These are phyloP conservation scores for Patella ulyssiponensis DNA, from an alignment of 2,888 invertebrate species.

Conservation along the genomic window DNA sequence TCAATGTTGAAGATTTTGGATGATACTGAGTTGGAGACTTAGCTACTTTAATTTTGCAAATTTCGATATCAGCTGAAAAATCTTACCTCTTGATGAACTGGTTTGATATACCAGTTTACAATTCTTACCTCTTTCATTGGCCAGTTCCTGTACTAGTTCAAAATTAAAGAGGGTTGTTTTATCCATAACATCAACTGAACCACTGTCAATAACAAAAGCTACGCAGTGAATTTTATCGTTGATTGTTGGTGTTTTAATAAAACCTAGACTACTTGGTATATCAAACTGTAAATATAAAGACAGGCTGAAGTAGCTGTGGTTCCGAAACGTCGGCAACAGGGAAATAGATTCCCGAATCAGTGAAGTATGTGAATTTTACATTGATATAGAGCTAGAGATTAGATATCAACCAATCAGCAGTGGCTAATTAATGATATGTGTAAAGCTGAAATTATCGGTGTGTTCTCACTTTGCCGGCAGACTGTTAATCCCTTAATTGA, in stretches of 20 bases:
- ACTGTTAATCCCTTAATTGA: too few species aligned
- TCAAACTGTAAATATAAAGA: conserved; percentile 41
- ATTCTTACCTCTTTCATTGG: conserved; percentile 29
- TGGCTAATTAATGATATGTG: too few species aligned
- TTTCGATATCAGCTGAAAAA: too few species aligned
- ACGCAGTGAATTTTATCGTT: conserved; percentile 27
- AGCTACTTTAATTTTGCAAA: conserved; percentile 29
- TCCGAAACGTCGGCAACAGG: background rate
- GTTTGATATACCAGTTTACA: too few species aligned
- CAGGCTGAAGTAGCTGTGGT: conserved; percentile 44
- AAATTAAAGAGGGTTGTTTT: conserved; percentile 21
- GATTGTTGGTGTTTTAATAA: conserved; percentile 23
- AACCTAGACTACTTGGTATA: conserved; percentile 38
- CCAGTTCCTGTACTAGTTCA: conserved; percentile 17
- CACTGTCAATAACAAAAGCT: conserved; percentile 26
- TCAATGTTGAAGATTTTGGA: too few species aligned
- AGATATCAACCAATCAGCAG: too few species aligned
- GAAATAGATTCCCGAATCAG: too few species aligned
- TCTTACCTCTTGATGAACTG: conserved; percentile 22
- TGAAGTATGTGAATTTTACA: too few species aligned
- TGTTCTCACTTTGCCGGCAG: too few species aligned
- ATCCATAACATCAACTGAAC: conserved; percentile 18
- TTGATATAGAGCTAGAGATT: too few species aligned
- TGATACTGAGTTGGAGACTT: too few species aligned
- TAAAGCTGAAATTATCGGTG: too few species aligned